Percentiles rank a stretch among this genome's conserved stretches.
phyloP scores from a whole-genome alignment of 2,113 vertebrate genomes.

The Cettia cetti region DNA sequence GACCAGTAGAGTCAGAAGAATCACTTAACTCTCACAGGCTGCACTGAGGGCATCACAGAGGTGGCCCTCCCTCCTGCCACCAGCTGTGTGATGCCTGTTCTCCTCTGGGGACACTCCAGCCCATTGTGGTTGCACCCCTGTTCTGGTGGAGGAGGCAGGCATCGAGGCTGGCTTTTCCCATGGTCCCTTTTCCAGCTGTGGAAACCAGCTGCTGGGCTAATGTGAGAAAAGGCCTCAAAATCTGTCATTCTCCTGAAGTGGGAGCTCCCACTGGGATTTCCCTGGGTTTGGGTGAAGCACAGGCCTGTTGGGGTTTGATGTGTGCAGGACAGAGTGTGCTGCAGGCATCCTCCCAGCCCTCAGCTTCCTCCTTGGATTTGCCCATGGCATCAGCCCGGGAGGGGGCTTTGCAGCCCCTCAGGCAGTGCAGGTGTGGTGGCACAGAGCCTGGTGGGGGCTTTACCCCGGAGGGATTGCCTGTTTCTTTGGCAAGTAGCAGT shows the following conservation, averaged over 20 bases:
- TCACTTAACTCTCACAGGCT: not conserved
- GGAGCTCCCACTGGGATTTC: not conserved
- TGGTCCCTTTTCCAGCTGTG: not conserved
- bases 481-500: not conserved
- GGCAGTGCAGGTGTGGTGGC: not conserved
- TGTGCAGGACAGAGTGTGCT: not conserved
- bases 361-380: not conserved
- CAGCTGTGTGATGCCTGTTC: too few species aligned
- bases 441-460: not conserved
- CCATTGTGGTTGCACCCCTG: fast-evolving
- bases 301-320: not conserved
- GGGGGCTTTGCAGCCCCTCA: not conserved
- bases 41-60: too few species aligned
- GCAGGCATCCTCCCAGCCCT: not conserved
- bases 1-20: not conserved
- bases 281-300: too few species aligned
- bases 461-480: not conserved
- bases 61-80: not conserved
- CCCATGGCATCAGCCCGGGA: not conserved
- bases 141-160: not conserved
- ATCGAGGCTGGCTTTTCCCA: not conserved
- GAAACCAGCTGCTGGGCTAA: not conserved
- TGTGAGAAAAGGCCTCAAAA: not conserved
- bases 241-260: not conserved
- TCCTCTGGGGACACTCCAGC: fast-evolving